A percentile compares a stretch with the other conserved stretches of the same genome.
phyloP scores from a whole-genome alignment of 2,888 invertebrate genomes.

The Diloba caeruleocephala region DNA sequence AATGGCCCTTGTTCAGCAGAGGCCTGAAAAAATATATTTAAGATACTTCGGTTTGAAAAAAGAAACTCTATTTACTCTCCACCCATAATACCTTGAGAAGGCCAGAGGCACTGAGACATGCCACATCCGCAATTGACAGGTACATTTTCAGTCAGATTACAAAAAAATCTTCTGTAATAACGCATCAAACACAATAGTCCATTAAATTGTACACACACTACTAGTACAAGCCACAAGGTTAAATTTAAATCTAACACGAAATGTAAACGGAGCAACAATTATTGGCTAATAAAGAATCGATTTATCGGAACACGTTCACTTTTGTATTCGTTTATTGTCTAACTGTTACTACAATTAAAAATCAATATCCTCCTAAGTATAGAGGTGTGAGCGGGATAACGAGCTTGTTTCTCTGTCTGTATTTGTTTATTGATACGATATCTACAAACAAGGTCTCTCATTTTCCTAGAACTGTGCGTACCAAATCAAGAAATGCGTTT shows the following conservation, averaged over 20 bases:
- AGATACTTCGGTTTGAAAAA: neutral
- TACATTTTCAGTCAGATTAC: slow-evolving; percentile 49
- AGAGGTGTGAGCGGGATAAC: slow-evolving; percentile 27
- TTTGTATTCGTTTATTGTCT: slow-evolving; percentile 31
- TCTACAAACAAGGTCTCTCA: slow-evolving; percentile 25
- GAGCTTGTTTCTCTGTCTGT: slow-evolving; percentile 39
- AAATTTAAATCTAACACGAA: slow-evolving; percentile 38
- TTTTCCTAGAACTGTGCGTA: slow-evolving; percentile 16
- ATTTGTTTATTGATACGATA: slow-evolving; percentile 46
- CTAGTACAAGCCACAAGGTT: slow-evolving; percentile 22
- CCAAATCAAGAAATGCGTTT: slow-evolving; percentile 21
- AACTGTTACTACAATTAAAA: slow-evolving; percentile 36
- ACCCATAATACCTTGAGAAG: slow-evolving; percentile 65
- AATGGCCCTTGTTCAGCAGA: no score
- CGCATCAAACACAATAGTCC: slow-evolving; percentile 21
- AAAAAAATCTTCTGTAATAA: slow-evolving; percentile 30
- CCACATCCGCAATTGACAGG: slow-evolving; percentile 49
- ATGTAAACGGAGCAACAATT: slow-evolving; percentile 25
- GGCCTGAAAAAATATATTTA: no score
- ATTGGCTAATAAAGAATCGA: slow-evolving; percentile 19
- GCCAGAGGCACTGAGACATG: slow-evolving; percentile 56
- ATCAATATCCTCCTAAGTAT: slow-evolving; percentile 21
- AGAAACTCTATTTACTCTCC: slow-evolving; percentile 58
- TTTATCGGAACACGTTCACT: slow-evolving; percentile 36
- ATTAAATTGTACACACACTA: slow-evolving; percentile 24